Evolutionary conservation across 2,888 invertebrate genomes (phyloP), one percentile per base, ranked within the genome.

Genomic region (Sipha maydis): DNA sequence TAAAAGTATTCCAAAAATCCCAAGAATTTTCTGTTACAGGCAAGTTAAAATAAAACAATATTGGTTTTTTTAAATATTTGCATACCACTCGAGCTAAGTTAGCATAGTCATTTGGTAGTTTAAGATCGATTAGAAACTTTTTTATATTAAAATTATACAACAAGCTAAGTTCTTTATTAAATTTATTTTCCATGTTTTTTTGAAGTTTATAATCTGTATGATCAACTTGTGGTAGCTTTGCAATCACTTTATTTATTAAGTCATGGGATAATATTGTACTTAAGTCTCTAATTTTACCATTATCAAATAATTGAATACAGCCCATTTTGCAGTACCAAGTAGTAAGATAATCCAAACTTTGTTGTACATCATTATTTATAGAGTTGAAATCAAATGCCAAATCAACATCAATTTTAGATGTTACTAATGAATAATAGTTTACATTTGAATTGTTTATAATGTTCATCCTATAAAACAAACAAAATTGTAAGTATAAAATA

Each of bases 1-100:
- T 88, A 75, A 88, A 88, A 67, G 28, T 82, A 34, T 88, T 88
- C 88, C 88, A 88, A 54, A 31, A 80, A 3, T 88, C 88, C 88
- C 88, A 88, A 67, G 88, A 61, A 75, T 82, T 67, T 80, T 80
- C 28, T 61, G 31, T n/a, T 31, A 25, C 41, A 9, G 17, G 9
- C 82, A 88, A 1, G 1, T 88, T 67, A 48, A 88, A 88, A 82
- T 88, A 48, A 86, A 86, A 80, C 3, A 28, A 25, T 19, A 88
- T 48, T 25, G 56, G 41, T 73, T 88, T 73, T n/a, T 75, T 56
- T 75, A 48, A 82, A 67, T 88, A 48, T 76, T 82, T 82, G 48
- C 88, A 80, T 67, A 82, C 25, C 1, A 88, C n/a, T 82, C 88
- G 28, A 48, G 88, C 88, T 25, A 88, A 34, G 41, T 88, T 88